Evolutionary conservation across 2,797 vertebrate genomes (phyloP).

Genomic region (Loriculus beryllinus): DNA sequence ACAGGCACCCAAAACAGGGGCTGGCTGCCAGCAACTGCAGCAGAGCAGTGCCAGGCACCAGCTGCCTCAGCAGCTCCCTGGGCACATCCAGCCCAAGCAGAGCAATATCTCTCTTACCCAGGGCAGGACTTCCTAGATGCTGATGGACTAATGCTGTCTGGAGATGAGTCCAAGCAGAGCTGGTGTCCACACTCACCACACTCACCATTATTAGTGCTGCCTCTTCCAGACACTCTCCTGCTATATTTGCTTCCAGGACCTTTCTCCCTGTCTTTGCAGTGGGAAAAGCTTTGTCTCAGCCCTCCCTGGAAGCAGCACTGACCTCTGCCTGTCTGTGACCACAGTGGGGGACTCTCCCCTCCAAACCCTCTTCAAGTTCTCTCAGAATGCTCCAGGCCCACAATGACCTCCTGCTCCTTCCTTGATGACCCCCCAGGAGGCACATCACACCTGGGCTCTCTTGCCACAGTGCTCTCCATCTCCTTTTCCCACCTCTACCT

Average conservation of each 20-base stretch:
- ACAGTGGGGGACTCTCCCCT: not conserved
- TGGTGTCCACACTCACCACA: not conserved
- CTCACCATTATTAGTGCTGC: accelerated
- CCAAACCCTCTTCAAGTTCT: not conserved
- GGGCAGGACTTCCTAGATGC: no score
- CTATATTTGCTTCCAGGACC: accelerated
- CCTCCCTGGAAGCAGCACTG: not conserved
- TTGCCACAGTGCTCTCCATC: not conserved
- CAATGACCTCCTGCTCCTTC: not conserved
- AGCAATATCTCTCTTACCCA: not conserved
- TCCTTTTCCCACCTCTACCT: not conserved
- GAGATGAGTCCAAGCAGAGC: not conserved
- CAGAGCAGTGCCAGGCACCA: not conserved
- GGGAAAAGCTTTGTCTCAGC: not conserved
- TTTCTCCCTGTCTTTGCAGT: not conserved
- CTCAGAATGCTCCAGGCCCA: not conserved
- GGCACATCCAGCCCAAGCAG: not conserved
- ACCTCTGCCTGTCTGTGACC: not conserved
- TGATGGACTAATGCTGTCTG: not conserved
- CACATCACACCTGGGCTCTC: not conserved
- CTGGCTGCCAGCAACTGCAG: not conserved
- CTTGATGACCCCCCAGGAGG: not conserved
- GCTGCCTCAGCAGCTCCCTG: not conserved
- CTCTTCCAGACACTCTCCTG: not conserved
- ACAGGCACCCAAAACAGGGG: accelerated